Evolutionary conservation across 2,797 vertebrate genomes (phyloP).

Genomic region (Sebastolobus altivelis): DNA sequence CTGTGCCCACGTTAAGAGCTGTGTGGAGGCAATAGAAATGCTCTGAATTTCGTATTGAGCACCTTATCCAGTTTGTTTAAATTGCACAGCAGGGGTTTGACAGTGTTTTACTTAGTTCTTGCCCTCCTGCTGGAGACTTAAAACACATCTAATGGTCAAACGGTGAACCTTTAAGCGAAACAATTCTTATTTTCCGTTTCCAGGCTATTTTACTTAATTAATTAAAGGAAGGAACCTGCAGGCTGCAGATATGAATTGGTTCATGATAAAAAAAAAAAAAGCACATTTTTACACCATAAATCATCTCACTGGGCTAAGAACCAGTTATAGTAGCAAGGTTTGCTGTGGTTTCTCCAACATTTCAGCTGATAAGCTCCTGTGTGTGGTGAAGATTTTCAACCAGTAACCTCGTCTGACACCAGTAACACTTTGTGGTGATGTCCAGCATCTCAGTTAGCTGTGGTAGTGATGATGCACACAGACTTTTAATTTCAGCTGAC

Average conservation of each 20-base stretch:
- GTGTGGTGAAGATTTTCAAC: constrained; percentile 12
- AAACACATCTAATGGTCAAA: constrained; percentile 36
- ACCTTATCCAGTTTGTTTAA: not conserved
- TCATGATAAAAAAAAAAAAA: constrained; percentile 14
- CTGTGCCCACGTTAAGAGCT: not conserved
- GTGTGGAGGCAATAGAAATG: not conserved
- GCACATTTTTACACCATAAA: constrained; percentile 29
- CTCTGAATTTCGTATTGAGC: not conserved
- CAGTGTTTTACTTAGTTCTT: constrained; percentile 17
- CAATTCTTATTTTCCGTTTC: constrained; percentile 21
- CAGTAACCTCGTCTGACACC: not conserved
- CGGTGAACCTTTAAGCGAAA: constrained; percentile 23
- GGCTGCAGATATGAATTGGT: constrained; percentile 55
- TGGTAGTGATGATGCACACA: not conserved
- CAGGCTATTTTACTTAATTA: constrained; percentile 31
- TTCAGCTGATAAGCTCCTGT: constrained; percentile 20
- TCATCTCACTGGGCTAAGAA: constrained; percentile 27
- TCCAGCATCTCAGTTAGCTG: constrained; percentile 5
- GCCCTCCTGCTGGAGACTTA: constrained; percentile 15
- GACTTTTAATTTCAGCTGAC: constrained; percentile 31
- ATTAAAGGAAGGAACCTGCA: constrained; percentile 43
- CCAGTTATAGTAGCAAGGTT: not conserved
- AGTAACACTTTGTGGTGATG: not conserved
- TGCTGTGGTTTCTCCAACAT: not conserved
- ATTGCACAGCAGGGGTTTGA: constrained; percentile 3